A percentile compares a stretch with the other conserved stretches of the same genome.
These are phyloP conservation scores for Muscina levida DNA, from an alignment of 2,888 invertebrate genomes.

Conservation along the genomic window DNA sequence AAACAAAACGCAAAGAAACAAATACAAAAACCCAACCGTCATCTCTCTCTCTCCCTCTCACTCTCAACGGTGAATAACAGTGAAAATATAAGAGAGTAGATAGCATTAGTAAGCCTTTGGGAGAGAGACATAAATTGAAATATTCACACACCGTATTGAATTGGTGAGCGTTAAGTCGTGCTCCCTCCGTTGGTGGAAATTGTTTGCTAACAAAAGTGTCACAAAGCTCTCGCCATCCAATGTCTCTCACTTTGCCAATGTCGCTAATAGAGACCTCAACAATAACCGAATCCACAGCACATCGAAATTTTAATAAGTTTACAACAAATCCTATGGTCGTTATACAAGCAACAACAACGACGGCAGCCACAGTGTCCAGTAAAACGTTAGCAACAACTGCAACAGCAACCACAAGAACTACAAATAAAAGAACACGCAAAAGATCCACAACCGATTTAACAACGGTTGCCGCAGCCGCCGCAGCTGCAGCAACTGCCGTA, in stretches of 20 bases:
- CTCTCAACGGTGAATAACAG: background rate
- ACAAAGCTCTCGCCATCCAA: slow-evolving; percentile 22
- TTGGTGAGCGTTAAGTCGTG: too few relatives aligned
- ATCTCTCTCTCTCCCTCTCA: background rate
- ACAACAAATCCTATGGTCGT: slow-evolving; percentile 64
- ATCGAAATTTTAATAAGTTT: slow-evolving; percentile 62
- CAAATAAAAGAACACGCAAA: slow-evolving; percentile 68
- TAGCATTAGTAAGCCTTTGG: too few relatives aligned
- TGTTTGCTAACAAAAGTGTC: background rate
- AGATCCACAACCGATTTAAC: slow-evolving; percentile 59
- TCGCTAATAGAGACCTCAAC: slow-evolving; percentile 65
- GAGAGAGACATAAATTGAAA: background rate
- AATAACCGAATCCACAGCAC: slow-evolving; percentile 60
- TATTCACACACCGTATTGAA: too few relatives aligned
- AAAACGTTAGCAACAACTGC: slow-evolving; percentile 18
- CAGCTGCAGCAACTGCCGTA: slow-evolving; percentile 68
- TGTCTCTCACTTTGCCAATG: slow-evolving; percentile 65
- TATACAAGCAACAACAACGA: slow-evolving; percentile 73
- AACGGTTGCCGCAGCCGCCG: slow-evolving; percentile 67
- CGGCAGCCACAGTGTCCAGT: slow-evolving; percentile 42
- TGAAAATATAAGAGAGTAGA: background rate
- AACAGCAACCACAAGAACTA: slow-evolving; percentile 55
- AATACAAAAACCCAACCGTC: slow-evolving; percentile 12
- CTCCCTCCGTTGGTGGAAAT: background rate
- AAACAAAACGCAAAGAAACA: slow-evolving; percentile 45